A percentile compares a stretch with the other conserved stretches of the same genome.
These are phyloP conservation scores for Henricia sp. DNA, from an alignment of 53 echinoderm and acorn worm genomes.

Conservation along the genomic window DNA sequence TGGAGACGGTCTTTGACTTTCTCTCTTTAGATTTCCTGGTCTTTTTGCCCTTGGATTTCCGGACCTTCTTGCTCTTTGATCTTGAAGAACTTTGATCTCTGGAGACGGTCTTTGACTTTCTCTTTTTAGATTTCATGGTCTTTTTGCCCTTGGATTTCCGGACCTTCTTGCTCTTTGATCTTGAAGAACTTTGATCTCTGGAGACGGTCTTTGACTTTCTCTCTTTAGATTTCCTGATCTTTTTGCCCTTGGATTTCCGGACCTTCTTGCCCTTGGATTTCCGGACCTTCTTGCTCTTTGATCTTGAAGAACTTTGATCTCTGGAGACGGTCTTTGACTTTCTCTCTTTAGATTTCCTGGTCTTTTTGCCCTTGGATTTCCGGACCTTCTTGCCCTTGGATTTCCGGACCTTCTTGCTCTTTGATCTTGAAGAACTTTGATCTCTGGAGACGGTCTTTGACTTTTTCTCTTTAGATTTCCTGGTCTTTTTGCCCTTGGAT, in stretches of 20 bases:
- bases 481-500: too few species aligned
- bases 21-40: too few species aligned
- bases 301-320: background rate
- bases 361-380: too few species aligned
- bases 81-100: too few species aligned
- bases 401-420: slow-evolving; percentile 37
- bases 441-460: background rate
- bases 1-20: background rate
- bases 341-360: too few species aligned
- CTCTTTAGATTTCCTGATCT: background rate
- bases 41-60: background rate
- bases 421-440: background rate
- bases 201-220: background rate
- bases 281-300: background rate
- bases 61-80: too few species aligned
- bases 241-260: background rate
- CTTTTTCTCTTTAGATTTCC: background rate
- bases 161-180: slow-evolving; percentile 15
- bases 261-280: background rate
- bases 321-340: slow-evolving; percentile 56
- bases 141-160: too few species aligned
- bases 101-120: too few species aligned
- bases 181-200: background rate
- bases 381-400: too few species aligned
- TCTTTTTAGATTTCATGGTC: too few species aligned